Evolutionary conservation across 2,113 vertebrate genomes (phyloP).

Genomic region (Triplophysa tibetana): DNA sequence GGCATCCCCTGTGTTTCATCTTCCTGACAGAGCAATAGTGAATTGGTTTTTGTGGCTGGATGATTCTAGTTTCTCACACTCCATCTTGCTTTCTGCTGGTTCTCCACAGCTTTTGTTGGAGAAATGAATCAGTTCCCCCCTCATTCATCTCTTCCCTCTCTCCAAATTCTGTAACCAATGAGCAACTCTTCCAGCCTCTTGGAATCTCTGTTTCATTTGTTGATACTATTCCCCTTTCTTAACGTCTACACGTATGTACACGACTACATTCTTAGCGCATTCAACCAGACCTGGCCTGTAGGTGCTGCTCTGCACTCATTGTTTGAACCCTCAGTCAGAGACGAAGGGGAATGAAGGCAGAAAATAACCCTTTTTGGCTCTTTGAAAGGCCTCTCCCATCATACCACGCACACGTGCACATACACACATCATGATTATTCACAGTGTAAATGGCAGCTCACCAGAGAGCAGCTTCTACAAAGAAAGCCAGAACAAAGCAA

Average conservation of each 20-base stretch:
- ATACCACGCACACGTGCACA: slow-evolving; percentile 24
- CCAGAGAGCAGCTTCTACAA: slow-evolving; percentile 46
- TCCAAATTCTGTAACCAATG: slow-evolving; percentile 3
- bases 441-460: slow-evolving; percentile 60
- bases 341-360: not conserved
- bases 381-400: slow-evolving; percentile 9
- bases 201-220: not conserved
- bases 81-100: slow-evolving; percentile 10
- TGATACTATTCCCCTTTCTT: not conserved
- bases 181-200: not conserved
- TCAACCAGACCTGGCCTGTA: slow-evolving; percentile 49
- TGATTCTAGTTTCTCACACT: slow-evolving; percentile 28
- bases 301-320: slow-evolving; percentile 60
- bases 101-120: slow-evolving; percentile 23
- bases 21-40: slow-evolving; percentile 22
- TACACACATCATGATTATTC: slow-evolving; percentile 40
- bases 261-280: slow-evolving; percentile 1
- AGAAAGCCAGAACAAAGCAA: slow-evolving; percentile 50
- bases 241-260: not conserved
- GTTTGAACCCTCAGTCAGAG: slow-evolving; percentile 26
- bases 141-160: slow-evolving; percentile 14
- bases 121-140: slow-evolving; percentile 10
- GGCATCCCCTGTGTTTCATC: slow-evolving; percentile 16
- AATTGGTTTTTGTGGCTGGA: slow-evolving; percentile 25
- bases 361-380: slow-evolving; percentile 8